phyloP scores from a whole-genome alignment of 1,140 invertebrate species.

The Polypedilum vanderplanki region DNA sequence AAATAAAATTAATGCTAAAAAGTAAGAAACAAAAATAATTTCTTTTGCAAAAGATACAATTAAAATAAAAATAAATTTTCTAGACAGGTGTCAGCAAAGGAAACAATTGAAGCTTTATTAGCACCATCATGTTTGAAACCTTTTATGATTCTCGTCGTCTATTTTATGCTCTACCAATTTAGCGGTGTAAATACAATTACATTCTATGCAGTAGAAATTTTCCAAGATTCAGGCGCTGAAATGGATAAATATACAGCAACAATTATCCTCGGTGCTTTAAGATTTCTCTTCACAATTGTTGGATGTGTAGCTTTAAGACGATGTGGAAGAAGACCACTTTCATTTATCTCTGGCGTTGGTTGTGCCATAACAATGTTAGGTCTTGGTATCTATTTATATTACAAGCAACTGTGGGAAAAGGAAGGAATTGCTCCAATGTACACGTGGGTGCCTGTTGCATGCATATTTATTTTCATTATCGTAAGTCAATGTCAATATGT shows the following conservation, averaged over 20 bases:
- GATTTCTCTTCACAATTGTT: constrained; percentile 54
- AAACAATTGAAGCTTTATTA: constrained; percentile 51
- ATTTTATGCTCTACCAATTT: constrained; percentile 68
- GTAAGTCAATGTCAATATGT: neutral
- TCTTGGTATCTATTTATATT: constrained; percentile 54
- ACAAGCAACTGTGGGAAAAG: constrained; percentile 45
- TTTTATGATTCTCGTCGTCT: constrained; percentile 54
- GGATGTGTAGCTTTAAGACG: constrained; percentile 55
- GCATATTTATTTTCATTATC: constrained; percentile 56
- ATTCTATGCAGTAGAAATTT: constrained; percentile 71
- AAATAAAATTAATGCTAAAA: constrained; percentile 55
- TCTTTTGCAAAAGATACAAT: constrained; percentile 28
- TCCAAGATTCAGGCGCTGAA: constrained; percentile 54
- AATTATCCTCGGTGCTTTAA: constrained; percentile 59
- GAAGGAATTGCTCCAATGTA: constrained; percentile 40
- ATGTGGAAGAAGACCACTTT: constrained; percentile 58
- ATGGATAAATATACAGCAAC: constrained; percentile 57
- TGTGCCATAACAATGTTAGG: constrained; percentile 58
- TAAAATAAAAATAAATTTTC: constrained; percentile 32
- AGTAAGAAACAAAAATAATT: constrained; percentile 15
- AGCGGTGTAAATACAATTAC: constrained; percentile 69
- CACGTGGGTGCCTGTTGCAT: constrained; percentile 57
- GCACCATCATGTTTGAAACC: constrained; percentile 58
- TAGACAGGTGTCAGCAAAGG: constrained; percentile 47
- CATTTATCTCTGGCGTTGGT: constrained; percentile 58